Percentiles rank a stretch among this genome's conserved stretches.
Evolutionary conservation across 2,797 vertebrate species (phyloP).

Genomic region (Epinephelus coioides): DNA sequence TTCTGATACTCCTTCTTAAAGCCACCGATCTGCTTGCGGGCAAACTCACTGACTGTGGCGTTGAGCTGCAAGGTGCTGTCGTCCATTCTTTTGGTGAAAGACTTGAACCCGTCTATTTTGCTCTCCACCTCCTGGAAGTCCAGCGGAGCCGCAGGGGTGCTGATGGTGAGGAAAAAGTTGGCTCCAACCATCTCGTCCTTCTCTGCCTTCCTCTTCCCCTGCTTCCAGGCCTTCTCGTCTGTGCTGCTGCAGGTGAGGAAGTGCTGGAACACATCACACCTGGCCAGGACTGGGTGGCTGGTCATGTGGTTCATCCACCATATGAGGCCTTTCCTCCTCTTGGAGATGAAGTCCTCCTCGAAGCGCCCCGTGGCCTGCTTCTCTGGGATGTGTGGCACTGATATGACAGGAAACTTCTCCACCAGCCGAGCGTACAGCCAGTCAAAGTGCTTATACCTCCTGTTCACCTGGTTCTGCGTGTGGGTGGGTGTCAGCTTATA

Average conservation of each 20-base stretch:
- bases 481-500: slow-evolving; percentile 96
- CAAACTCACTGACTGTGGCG: slow-evolving; percentile 93
- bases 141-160: slow-evolving; percentile 87
- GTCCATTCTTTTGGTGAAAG: slow-evolving; percentile 97
- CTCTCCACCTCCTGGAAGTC: slow-evolving; percentile 97
- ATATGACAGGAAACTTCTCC: slow-evolving; percentile 97
- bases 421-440: slow-evolving; percentile 95
- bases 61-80: slow-evolving; percentile 94
- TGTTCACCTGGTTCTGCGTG: slow-evolving; percentile 92
- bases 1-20: slow-evolving; percentile 99
- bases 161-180: slow-evolving; percentile 97
- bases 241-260: slow-evolving; percentile 95
- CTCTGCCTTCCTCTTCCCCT: slow-evolving; percentile 96
- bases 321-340: slow-evolving; percentile 94
- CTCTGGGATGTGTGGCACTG: slow-evolving; percentile 96
- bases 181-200: slow-evolving; percentile 98
- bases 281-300: slow-evolving; percentile 94
- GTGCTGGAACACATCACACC: slow-evolving; percentile 97
- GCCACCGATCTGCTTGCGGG: slow-evolving; percentile 95
- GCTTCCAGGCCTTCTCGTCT: slow-evolving; percentile 98
- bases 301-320: slow-evolving; percentile 99
- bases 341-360: slow-evolving; percentile 99
- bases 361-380: slow-evolving; percentile 98
- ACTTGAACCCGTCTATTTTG: slow-evolving; percentile 95
- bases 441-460: slow-evolving; percentile 98